These are phyloP conservation scores for Dendronephthya gigantea DNA, from an alignment of 64 coral and sea anemone species.

Conservation along the genomic window DNA sequence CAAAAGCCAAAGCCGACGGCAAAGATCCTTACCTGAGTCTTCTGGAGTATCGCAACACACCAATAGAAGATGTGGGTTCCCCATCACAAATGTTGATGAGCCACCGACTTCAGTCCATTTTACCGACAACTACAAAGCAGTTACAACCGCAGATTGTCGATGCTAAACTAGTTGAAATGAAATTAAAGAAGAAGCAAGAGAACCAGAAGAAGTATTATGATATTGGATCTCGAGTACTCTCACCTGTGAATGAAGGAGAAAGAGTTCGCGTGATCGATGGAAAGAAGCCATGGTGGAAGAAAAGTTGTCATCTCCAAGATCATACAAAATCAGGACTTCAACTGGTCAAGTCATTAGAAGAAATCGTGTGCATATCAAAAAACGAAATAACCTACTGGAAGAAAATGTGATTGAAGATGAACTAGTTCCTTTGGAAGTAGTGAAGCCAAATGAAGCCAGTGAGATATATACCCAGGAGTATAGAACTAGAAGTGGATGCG, in stretches of 20 bases:
- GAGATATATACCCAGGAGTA: neutral
- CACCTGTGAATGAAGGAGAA: neutral
- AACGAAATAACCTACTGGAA: neutral
- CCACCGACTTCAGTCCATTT: neutral
- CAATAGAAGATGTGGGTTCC: constrained; percentile 20
- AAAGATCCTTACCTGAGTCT: constrained; percentile 44
- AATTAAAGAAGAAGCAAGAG: constrained; percentile 22
- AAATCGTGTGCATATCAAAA: neutral
- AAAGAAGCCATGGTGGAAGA: neutral
- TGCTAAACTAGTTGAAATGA: neutral
- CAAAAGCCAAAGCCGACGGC: constrained; percentile 23
- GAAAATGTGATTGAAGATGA: neutral
- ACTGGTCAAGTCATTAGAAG: neutral
- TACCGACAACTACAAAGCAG: constrained; percentile 8
- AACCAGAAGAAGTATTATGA: constrained; percentile 32
- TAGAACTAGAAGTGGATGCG: constrained; percentile 8
- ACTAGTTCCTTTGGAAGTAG: neutral
- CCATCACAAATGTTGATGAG: constrained; percentile 24
- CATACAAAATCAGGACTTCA: neutral
- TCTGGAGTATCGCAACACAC: constrained; percentile 29
- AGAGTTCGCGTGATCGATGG: constrained; percentile 11
- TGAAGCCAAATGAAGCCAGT: neutral
- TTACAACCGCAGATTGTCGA: constrained; percentile 25
- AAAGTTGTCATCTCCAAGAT: neutral
- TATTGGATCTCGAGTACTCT: neutral